phyloP scores from a whole-genome alignment of 2,888 invertebrate species.

The Heliconius hortense region DNA sequence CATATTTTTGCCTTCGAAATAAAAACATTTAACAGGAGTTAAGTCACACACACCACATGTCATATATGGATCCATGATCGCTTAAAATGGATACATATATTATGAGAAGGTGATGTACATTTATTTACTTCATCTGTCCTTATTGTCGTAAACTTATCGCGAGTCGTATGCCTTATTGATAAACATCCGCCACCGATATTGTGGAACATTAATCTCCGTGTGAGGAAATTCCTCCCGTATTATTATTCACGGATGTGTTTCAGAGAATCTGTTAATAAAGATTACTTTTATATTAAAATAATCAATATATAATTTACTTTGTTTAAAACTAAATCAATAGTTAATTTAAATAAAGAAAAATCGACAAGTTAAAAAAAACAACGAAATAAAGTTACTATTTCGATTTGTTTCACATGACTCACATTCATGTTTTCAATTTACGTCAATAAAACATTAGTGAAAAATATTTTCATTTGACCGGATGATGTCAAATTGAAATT shows the following conservation, averaged over 20 bases:
- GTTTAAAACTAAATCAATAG: neutral
- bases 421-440: constrained; percentile 21
- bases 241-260: constrained; percentile 2
- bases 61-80: neutral
- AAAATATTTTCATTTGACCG: constrained; percentile 31
- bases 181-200: constrained; percentile 22
- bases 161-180: constrained; percentile 1
- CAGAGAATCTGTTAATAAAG: neutral
- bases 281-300: neutral
- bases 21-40: neutral
- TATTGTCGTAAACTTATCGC: neutral
- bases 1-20: constrained; percentile 6
- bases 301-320: neutral
- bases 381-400: neutral
- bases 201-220: constrained; percentile 22
- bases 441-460: constrained; percentile 32
- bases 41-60: neutral
- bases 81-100: constrained; percentile 3
- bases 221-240: constrained; percentile 8
- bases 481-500: constrained; percentile 23
- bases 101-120: neutral
- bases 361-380: neutral
- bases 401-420: neutral
- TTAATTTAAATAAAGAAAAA: neutral
- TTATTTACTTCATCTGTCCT: neutral